Evolutionary conservation across 1,140 invertebrate species (phyloP).

Genomic region (Drosophila erecta): DNA sequence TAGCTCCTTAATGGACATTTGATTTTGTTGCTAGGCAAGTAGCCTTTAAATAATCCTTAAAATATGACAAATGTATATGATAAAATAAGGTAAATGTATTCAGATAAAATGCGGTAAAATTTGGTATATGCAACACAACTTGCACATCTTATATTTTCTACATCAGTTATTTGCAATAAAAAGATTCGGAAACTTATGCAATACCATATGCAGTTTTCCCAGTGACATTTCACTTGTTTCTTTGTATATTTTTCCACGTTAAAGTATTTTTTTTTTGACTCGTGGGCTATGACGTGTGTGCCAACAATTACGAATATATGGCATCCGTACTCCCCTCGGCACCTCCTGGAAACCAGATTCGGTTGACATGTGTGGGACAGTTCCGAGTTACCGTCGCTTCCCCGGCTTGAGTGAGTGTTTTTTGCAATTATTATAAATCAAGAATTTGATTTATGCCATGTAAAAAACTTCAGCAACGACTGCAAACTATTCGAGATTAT

Average conservation of each 20-base stretch:
- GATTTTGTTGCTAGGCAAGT: neutral
- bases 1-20: neutral
- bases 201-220: neutral
- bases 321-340: neutral
- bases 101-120: neutral
- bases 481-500: slow-evolving; percentile 64
- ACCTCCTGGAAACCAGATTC: slow-evolving; percentile 17
- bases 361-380: slow-evolving; percentile 70
- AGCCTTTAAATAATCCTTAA: no score
- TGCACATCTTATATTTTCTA: neutral
- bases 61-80: no score
- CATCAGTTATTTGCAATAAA: no score
- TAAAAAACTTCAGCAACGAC: slow-evolving; percentile 72
- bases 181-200: no score
- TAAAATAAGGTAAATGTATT: neutral
- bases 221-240: slow-evolving; percentile 1
- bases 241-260: neutral
- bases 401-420: slow-evolving; percentile 55
- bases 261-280: no score
- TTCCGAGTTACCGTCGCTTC: slow-evolving; percentile 32
- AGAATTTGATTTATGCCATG: slow-evolving; percentile 79
- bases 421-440: slow-evolving; percentile 82
- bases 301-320: slow-evolving; percentile 47
- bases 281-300: slow-evolving; percentile 53
- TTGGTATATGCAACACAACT: no score